phyloP scores from a whole-genome alignment of 1,140 invertebrate species.

The Micrasema minimum region DNA sequence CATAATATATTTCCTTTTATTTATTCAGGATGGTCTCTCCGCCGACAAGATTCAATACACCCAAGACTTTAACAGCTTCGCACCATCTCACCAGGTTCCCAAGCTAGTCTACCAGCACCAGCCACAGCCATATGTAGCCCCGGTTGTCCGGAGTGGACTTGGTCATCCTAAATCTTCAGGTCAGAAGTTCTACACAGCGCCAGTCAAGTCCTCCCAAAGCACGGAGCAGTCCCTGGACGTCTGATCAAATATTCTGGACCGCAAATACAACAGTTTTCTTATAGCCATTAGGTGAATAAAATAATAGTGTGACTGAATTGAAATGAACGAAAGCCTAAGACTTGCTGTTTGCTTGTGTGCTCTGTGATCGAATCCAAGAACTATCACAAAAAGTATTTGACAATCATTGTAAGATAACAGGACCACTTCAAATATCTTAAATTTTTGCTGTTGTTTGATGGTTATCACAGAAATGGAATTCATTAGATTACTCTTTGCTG shows the following conservation, averaged over 20 bases:
- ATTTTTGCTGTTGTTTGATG: too few relatives aligned
- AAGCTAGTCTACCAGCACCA: neutral
- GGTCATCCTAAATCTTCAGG: neutral
- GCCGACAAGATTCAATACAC: constrained; percentile 17
- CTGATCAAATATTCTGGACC: neutral
- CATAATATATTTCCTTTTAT: too few relatives aligned
- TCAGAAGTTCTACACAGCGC: neutral
- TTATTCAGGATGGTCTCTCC: constrained; percentile 4
- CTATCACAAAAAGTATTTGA: too few relatives aligned
- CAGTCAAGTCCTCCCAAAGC: neutral
- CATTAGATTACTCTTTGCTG: too few relatives aligned
- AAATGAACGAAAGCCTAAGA: too few relatives aligned
- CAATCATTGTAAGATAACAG: too few relatives aligned
- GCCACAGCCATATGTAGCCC: constrained; percentile 21
- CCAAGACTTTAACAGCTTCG: constrained; percentile 17
- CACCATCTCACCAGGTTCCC: neutral
- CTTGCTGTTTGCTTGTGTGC: too few relatives aligned
- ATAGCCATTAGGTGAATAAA: neutral
- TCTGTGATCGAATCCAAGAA: too few relatives aligned
- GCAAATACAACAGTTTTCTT: neutral
- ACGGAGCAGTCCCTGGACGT: neutral
- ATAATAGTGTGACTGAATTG: too few relatives aligned
- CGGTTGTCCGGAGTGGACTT: neutral
- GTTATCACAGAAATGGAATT: too few relatives aligned
- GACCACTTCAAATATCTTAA: too few relatives aligned